These are phyloP conservation scores for Chelmon rostratus DNA, from an alignment of 2,797 vertebrate species.

Conservation along the genomic window DNA sequence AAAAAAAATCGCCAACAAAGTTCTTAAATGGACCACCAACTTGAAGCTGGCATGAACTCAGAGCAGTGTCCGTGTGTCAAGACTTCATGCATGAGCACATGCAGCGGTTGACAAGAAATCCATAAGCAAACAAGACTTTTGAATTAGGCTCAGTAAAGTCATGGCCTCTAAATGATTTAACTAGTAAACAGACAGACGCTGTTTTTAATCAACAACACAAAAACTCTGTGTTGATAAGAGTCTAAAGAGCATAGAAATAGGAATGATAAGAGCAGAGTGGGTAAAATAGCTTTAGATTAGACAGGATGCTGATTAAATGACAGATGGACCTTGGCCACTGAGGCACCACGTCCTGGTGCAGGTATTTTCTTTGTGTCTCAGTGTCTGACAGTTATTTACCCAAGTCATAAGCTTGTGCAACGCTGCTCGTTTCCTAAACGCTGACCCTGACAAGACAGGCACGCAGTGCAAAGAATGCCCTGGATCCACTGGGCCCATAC, in stretches of 20 bases:
- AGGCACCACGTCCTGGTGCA: conserved; percentile 3
- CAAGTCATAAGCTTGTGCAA: neutral
- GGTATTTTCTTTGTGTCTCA: conserved; percentile 4
- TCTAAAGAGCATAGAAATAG: neutral
- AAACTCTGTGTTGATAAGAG: neutral
- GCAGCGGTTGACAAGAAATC: neutral
- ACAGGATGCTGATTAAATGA: conserved; percentile 30
- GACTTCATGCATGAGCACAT: conserved; percentile 5
- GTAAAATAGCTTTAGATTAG: neutral
- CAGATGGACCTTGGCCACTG: neutral
- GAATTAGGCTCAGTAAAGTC: neutral
- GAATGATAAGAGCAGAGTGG: neutral
- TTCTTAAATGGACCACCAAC: conserved; percentile 45
- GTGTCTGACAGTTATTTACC: neutral
- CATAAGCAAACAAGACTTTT: neutral
- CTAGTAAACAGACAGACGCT: neutral
- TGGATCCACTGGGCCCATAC: conserved; percentile 1
- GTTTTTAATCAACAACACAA: conserved; percentile 1
- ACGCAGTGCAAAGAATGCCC: neutral
- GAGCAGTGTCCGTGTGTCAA: neutral
- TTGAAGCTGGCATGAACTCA: neutral
- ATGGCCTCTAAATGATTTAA: neutral
- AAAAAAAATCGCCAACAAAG: conserved; percentile 42
- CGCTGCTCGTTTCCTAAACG: conserved; percentile 14
- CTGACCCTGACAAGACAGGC: neutral